Conservation (phyloP, 2,113 vertebrate genomes). For the Arvicanthis niloticus region DNA sequence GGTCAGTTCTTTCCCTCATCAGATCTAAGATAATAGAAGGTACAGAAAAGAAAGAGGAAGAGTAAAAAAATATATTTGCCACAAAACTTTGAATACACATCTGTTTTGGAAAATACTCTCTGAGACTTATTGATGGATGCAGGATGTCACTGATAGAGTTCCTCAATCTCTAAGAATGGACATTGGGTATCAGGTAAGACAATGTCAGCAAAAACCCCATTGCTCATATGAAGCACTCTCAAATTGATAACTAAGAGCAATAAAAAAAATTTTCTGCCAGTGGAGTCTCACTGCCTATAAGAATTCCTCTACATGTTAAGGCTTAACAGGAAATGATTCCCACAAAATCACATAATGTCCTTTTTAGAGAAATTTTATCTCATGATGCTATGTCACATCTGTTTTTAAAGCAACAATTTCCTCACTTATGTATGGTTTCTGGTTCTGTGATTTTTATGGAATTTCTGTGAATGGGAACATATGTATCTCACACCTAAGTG, state of each 20-base stretch:
- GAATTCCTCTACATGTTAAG: not conserved
- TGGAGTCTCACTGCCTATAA: not conserved
- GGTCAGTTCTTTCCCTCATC: fast-evolving
- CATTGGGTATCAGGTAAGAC: not conserved
- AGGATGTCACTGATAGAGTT: too few species aligned
- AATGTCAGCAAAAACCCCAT: too few species aligned
- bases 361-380: not conserved
- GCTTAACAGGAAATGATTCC: not conserved
- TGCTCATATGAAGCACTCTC: not conserved
- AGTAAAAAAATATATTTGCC: not conserved
- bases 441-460: too few species aligned
- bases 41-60: not conserved
- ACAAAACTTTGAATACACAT: not conserved
- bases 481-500: too few species aligned
- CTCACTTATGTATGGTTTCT: too few species aligned
- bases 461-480: too few species aligned
- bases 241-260: not conserved
- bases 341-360: not conserved
- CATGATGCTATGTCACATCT: fast-evolving
- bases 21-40: not conserved
- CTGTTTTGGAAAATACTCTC: not conserved
- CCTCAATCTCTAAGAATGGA: not conserved
- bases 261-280: not conserved
- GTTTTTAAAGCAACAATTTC: too few species aligned
- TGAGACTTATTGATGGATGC: not conserved